phyloP scores from a whole-genome alignment of 2,113 vertebrate genomes.

The Platanista minor region DNA sequence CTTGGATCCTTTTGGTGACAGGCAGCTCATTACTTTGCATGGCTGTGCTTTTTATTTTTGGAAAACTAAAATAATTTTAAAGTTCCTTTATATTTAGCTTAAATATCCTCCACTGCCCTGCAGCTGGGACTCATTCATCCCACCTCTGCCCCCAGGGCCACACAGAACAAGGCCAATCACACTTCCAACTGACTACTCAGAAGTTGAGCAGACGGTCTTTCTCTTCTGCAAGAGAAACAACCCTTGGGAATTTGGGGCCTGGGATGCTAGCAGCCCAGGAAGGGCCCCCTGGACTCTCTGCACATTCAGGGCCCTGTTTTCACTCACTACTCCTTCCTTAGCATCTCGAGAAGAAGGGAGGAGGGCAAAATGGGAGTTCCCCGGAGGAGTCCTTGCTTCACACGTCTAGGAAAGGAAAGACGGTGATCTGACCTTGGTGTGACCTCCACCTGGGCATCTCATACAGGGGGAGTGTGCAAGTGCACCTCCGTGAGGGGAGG shows the following conservation, averaged over 20 bases:
- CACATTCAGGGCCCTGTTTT: background rate
- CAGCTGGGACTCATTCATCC: background rate
- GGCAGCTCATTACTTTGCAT: background rate
- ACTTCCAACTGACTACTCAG: background rate
- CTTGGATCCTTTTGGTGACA: background rate
- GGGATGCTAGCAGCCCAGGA: background rate
- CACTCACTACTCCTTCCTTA: background rate
- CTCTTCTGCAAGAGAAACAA: background rate
- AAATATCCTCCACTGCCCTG: background rate
- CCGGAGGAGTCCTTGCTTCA: background rate
- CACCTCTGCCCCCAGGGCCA: background rate
- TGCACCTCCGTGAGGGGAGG: background rate
- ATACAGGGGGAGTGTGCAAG: background rate
- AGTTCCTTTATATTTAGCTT: background rate
- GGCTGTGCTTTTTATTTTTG: background rate
- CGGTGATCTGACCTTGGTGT: background rate
- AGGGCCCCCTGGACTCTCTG: background rate
- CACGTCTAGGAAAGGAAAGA: background rate
- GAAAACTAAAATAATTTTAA: background rate
- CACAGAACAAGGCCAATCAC: background rate
- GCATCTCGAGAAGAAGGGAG: background rate
- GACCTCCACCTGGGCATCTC: background rate
- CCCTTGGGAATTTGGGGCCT: too few relatives aligned
- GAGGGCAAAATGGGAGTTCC: background rate
- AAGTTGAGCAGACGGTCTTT: background rate